Evolutionary conservation across 2,797 vertebrate genomes (phyloP).

Genomic region (Capromys pilorides): DNA sequence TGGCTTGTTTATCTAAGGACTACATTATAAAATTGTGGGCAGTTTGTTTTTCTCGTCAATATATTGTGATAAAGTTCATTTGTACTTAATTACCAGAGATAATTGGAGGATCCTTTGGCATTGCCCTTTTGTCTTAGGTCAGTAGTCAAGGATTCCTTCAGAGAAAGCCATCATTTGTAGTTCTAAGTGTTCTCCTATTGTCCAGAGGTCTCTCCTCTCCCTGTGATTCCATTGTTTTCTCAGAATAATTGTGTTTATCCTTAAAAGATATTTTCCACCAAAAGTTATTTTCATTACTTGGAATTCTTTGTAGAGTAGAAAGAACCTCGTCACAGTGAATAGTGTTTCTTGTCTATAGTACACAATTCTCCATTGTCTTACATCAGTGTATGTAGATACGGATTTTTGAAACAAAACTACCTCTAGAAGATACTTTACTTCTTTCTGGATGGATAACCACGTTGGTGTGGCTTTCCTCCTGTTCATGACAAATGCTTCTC

Average conservation of each 20-base stretch:
- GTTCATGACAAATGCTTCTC: not conserved
- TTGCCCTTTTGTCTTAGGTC: not conserved
- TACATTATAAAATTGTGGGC: not conserved
- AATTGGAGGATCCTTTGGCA: not conserved
- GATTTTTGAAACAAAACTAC: constrained; percentile 39
- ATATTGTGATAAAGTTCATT: not conserved
- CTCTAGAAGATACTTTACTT: not conserved
- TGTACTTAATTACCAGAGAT: constrained; percentile 27
- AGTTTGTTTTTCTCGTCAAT: not conserved
- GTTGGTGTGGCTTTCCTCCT: not conserved
- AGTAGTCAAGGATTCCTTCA: not conserved
- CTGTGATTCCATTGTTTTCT: not conserved
- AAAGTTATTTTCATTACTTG: not conserved
- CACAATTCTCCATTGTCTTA: not conserved
- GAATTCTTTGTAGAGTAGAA: not conserved
- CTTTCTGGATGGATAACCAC: not conserved
- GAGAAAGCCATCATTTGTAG: not conserved
- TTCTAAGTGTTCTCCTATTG: not conserved
- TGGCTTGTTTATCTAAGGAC: not conserved
- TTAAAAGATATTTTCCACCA: not conserved
- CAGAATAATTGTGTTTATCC: not conserved
- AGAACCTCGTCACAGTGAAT: not conserved
- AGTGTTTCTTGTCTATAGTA: not conserved
- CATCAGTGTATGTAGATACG: not conserved
- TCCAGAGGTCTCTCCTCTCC: not conserved